These are phyloP conservation scores for Pelmatolapia mariae DNA, from an alignment of 2,113 vertebrate genomes.

Conservation along the genomic window DNA sequence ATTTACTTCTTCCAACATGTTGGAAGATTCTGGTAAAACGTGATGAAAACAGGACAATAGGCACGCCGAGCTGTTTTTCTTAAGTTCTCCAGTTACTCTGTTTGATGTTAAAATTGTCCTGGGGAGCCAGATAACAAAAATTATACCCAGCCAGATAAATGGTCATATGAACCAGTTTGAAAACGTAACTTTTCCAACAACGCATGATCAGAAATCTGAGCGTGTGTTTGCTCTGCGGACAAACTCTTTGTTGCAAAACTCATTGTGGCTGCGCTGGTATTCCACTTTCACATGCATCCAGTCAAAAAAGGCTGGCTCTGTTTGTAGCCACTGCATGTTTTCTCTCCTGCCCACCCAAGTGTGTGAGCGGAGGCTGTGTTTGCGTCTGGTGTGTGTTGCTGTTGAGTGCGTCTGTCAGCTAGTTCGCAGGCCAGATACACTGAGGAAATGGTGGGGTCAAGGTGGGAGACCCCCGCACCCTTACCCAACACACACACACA, in stretches of 20 bases:
- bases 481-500: not conserved
- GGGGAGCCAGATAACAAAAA: not conserved
- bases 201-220: not conserved
- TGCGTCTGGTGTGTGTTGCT: constrained; percentile 9
- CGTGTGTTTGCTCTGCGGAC: not conserved
- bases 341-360: constrained; percentile 16
- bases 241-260: not conserved
- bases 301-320: not conserved
- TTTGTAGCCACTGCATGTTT: not conserved
- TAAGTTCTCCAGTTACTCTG: not conserved
- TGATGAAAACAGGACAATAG: not conserved
- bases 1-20: not conserved
- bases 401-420: not conserved
- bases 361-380: not conserved
- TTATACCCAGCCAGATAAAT: not conserved
- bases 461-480: not conserved
- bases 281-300: not conserved
- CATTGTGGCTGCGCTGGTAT: not conserved
- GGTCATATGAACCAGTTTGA: not conserved
- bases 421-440: constrained; percentile 15
- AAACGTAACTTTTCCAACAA: not conserved
- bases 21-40: not conserved
- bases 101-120: not conserved
- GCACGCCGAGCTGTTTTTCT: not conserved
- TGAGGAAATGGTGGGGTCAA: constrained; percentile 27